phyloP scores from a whole-genome alignment of 2,113 vertebrate species.

The Sturnira hondurensis region DNA sequence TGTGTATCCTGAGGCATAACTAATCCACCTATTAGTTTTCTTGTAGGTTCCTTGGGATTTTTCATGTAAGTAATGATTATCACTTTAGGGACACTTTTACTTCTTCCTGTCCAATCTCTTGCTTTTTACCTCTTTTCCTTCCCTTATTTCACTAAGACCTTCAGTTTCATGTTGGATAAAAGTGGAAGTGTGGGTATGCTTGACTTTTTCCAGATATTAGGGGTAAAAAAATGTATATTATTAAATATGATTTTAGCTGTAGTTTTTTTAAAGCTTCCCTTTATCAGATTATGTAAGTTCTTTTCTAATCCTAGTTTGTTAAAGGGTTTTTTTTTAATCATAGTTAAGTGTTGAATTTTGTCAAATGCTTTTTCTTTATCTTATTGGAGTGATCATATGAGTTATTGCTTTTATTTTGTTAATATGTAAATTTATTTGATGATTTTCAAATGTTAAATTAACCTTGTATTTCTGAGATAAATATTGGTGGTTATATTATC shows the following conservation, averaged over 20 bases:
- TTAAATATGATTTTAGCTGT: background rate
- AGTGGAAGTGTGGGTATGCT: background rate
- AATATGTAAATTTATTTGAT: background rate
- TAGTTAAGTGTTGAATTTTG: background rate
- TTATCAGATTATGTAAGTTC: background rate
- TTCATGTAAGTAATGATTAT: background rate
- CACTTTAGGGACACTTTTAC: background rate
- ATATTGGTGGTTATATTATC: background rate
- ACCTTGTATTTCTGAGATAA: background rate
- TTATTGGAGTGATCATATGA: background rate
- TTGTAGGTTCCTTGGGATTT: background rate
- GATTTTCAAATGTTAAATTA: background rate
- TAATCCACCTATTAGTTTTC: constrained; percentile 3
- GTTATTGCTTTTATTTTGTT: background rate
- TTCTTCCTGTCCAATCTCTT: background rate
- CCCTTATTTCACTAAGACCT: background rate
- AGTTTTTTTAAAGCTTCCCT: background rate
- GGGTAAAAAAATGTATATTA: background rate
- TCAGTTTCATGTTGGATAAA: background rate
- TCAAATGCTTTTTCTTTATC: background rate
- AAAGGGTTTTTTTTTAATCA: background rate
- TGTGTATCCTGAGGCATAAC: background rate
- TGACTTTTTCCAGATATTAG: background rate
- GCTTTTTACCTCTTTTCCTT: background rate
- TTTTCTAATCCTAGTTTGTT: constrained; percentile 8